A percentile compares a stretch with the other conserved stretches of the same genome.
These are phyloP conservation scores for Drosophila acutilabella DNA, from an alignment of 2,888 invertebrate species.

Conservation along the genomic window DNA sequence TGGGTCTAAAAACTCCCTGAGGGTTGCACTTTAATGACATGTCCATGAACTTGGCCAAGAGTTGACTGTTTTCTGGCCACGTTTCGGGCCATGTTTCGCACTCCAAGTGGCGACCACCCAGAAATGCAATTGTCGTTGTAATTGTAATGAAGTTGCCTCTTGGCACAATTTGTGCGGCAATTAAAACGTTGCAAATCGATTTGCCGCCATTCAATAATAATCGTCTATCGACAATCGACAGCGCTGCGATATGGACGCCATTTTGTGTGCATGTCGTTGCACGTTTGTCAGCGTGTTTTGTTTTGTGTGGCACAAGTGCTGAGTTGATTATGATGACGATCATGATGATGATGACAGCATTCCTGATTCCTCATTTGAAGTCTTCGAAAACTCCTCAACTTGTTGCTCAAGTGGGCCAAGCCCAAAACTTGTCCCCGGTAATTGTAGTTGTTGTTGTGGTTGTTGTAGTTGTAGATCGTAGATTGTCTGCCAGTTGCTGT, in stretches of 20 bases:
- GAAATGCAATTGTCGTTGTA: conserved; percentile 8
- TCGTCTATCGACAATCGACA: conserved; percentile 8
- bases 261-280: conserved; percentile 25
- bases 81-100: conserved; percentile 63
- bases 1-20: conserved; percentile 14
- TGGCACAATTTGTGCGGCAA: conserved; percentile 71
- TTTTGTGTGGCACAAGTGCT: conserved; percentile 17
- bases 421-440: conserved; percentile 76
- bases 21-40: conserved; percentile 41
- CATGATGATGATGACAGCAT: conserved; percentile 63
- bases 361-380: neutral
- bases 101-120: conserved; percentile 74
- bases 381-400: conserved; percentile 30
- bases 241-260: conserved; percentile 46
- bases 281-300: conserved; percentile 30
- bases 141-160: conserved; percentile 58
- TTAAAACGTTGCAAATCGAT: conserved; percentile 79
- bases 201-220: conserved; percentile 61
- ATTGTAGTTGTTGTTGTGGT: conserved; percentile 57
- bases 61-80: conserved; percentile 21
- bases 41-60: conserved; percentile 13
- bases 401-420: conserved; percentile 73
- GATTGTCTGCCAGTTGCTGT: conserved; percentile 70
- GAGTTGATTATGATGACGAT: conserved; percentile 2
- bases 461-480: conserved; percentile 23